phyloP scores from a whole-genome alignment of 1,140 invertebrate genomes.

The Drosophila sulfurigaster region DNA sequence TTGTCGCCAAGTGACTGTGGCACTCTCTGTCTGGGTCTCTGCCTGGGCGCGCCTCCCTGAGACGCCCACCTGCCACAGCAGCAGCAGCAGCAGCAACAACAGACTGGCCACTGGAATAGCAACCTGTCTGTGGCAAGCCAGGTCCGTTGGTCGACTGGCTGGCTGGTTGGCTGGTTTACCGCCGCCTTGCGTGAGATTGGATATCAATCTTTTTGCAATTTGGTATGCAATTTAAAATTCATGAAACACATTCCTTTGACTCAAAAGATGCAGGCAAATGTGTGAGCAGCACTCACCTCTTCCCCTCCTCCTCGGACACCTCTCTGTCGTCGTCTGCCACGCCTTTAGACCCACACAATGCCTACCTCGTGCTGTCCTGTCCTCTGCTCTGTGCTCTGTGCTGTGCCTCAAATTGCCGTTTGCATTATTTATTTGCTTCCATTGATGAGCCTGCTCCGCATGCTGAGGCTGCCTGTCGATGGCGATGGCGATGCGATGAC shows the following conservation, averaged over 20 bases:
- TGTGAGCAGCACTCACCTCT: slow-evolving; percentile 41
- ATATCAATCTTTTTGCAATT: slow-evolving; percentile 84
- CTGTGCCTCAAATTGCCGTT: slow-evolving; percentile 78
- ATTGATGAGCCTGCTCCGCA: slow-evolving; percentile 66
- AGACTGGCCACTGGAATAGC: slow-evolving; percentile 27
- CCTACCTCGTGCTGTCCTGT: slow-evolving; percentile 21
- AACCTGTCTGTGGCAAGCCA: slow-evolving; percentile 37
- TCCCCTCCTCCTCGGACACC: background rate
- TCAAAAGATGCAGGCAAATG: slow-evolving; percentile 82
- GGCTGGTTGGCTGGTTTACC: slow-evolving; percentile 22
- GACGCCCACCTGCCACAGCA: slow-evolving; percentile 65
- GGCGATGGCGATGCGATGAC: background rate
- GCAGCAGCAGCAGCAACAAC: slow-evolving; percentile 9
- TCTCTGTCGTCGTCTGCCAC: slow-evolving; percentile 2
- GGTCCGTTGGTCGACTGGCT: slow-evolving; percentile 2
- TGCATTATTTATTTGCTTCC: slow-evolving; percentile 82
- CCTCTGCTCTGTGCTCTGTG: slow-evolving; percentile 2
- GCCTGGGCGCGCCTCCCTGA: slow-evolving; percentile 29
- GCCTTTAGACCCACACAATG: slow-evolving; percentile 23
- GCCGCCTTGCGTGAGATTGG: slow-evolving; percentile 82
- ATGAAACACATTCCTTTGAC: slow-evolving; percentile 84
- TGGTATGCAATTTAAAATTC: slow-evolving; percentile 84
- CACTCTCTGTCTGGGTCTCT: slow-evolving; percentile 21
- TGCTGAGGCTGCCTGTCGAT: slow-evolving; percentile 31
- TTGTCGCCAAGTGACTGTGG: slow-evolving; percentile 48